Evolutionary conservation across 2,797 vertebrate genomes (phyloP), one percentile per base, ranked within the genome.

Genomic region (Acomys russatus): DNA sequence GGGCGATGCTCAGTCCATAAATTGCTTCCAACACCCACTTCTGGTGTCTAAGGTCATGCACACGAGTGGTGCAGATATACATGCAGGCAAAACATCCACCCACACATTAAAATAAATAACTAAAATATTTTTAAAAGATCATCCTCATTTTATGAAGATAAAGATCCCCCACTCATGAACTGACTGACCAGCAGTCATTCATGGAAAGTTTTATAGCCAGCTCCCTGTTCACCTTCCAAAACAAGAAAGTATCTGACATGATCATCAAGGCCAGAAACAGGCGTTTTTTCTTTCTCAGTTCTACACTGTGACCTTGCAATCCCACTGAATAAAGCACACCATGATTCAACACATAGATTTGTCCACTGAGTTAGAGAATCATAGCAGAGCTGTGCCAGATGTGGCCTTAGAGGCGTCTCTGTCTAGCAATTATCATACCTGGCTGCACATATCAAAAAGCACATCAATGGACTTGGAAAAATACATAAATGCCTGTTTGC

Each of bases 311-410:
- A 78, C 38, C 59, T 96, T 95, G 59, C 33, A 91, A 89, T 30
- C 64, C 44, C 56, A 91, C 38, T 44, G 93, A 95, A 94, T 87
- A 96, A 97, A 96, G 79, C 44, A 79, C 33, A 91, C n/a, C 71
- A 85, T 35, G 93, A 94, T 79, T 94, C 18, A 91, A 94, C 54
- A 94, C 35, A 90, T 66, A 95, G 91, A 90, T 92, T 89, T 38
- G 85, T 96, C 56, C 25, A 76, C 3, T 92, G 74, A 91, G 76
- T 95, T 51, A 95, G 56, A 94, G 54, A 94, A 73, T 89, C 12
- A 91, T 86, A 66, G 51, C 33, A 83, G 38, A 94, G 77, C 12
- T 35, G 23, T 88, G 33, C 30, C 61, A 94, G 61, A 92, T 96
- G 51, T 92, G 23, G n/a, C 83, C 56, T 95, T 87, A 61, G 7